Conservation (phyloP, 2,888 invertebrate species). For the Plemyria rubiginata region DNA sequence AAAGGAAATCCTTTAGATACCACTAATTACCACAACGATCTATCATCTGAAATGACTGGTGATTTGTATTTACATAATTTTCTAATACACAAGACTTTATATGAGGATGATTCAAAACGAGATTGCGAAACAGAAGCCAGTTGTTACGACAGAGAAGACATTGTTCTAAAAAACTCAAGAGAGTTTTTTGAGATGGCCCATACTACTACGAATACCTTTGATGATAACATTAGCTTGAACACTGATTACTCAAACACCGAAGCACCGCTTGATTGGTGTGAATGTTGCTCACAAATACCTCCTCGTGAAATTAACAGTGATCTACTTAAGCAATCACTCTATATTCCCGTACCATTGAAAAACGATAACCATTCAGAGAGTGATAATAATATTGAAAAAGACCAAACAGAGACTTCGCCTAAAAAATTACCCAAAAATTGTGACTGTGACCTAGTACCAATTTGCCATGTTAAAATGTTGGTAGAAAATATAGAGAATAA, state of each 20-base stretch:
- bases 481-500: constrained; percentile 72
- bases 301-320: constrained; percentile 38
- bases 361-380: constrained; percentile 34
- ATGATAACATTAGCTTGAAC: constrained; percentile 42
- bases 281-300: constrained; percentile 40
- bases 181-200: constrained; percentile 40
- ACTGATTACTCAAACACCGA: constrained; percentile 43
- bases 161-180: constrained; percentile 52
- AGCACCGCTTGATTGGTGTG: constrained; percentile 47
- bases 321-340: constrained; percentile 49
- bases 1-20: constrained; percentile 42
- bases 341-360: constrained; percentile 46
- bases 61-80: constrained; percentile 23
- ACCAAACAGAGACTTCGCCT: constrained; percentile 28
- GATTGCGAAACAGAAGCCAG: constrained; percentile 43
- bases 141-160: constrained; percentile 42
- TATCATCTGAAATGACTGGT: constrained; percentile 11
- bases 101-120: constrained; percentile 21
- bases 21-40: constrained; percentile 18
- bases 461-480: constrained; percentile 79
- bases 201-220: constrained; percentile 47
- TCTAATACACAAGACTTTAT: constrained; percentile 19
- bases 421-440: constrained; percentile 49
- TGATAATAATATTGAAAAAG: constrained; percentile 31
- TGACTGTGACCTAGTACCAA: constrained; percentile 69